A percentile compares a stretch with the other conserved stretches of the same genome.
These are phyloP conservation scores for Meriones unguiculatus DNA, from an alignment of 2,113 vertebrate genomes.

Conservation along the genomic window DNA sequence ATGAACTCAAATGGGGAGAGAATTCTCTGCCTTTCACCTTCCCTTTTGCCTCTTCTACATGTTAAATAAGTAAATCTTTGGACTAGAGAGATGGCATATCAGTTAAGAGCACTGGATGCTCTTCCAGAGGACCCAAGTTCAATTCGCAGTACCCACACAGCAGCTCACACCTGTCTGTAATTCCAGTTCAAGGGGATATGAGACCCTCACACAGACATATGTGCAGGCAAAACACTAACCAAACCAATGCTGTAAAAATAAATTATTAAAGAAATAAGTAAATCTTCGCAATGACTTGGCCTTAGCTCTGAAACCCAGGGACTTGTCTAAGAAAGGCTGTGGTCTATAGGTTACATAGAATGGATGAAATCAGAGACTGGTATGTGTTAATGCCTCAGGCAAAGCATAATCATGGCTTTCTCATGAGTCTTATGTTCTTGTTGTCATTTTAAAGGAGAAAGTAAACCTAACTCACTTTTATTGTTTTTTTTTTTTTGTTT, in stretches of 20 bases:
- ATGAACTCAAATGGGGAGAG: background rate
- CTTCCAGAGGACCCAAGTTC: too few species aligned
- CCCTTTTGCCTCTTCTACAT: background rate
- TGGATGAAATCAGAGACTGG: background rate
- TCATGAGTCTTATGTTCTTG: background rate
- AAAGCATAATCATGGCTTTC: background rate
- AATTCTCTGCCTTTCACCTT: background rate
- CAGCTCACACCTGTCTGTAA: too few species aligned
- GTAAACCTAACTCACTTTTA: background rate
- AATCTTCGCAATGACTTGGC: background rate
- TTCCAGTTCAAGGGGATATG: too few species aligned
- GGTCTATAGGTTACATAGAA: background rate
- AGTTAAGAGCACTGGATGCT: too few species aligned
- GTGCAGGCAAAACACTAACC: too few species aligned
- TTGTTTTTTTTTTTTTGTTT: background rate
- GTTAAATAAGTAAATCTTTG: background rate
- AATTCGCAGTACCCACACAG: too few species aligned
- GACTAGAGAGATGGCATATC: too few species aligned
- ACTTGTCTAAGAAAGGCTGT: background rate
- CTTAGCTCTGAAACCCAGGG: background rate
- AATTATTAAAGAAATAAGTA: background rate
- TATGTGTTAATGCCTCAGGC: background rate
- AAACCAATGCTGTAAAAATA: too few species aligned
- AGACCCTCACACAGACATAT: too few species aligned
- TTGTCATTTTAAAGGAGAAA: slow-evolving; percentile 28